Conservation (phyloP, 2,113 vertebrate species). For the Hystrix cristata region DNA sequence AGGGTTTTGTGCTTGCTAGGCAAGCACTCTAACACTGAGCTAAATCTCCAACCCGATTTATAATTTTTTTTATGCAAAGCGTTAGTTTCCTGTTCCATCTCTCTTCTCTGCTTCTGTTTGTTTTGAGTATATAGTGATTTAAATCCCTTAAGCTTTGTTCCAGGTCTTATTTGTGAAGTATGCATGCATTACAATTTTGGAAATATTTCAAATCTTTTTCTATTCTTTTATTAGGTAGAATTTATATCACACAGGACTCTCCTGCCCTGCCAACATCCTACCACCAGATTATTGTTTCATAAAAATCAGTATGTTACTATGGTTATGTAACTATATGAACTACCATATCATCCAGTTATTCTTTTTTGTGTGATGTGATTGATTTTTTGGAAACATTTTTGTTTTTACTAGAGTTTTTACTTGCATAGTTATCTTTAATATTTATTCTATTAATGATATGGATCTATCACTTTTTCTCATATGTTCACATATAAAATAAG, state of each 20-base stretch:
- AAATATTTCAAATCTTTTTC: background rate
- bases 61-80: background rate
- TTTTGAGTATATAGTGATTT: background rate
- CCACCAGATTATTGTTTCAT: background rate
- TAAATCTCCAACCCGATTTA: too few relatives aligned
- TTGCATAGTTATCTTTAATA: background rate
- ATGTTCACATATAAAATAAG: background rate
- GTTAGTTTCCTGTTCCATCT: fast-evolving
- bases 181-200: background rate
- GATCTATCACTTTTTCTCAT: background rate
- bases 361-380: background rate
- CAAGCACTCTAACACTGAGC: too few relatives aligned
- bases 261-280: fast-evolving
- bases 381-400: background rate
- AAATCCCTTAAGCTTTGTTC: background rate
- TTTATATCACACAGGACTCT: background rate
- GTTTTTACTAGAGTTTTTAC: background rate
- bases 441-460: background rate
- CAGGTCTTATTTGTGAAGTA: background rate
- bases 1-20: too few relatives aligned
- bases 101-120: background rate
- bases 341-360: background rate
- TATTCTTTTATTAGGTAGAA: background rate
- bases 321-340: background rate
- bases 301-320: background rate